These are phyloP conservation scores for Netelia melanura DNA, from an alignment of 2,888 invertebrate genomes.

Conservation along the genomic window DNA sequence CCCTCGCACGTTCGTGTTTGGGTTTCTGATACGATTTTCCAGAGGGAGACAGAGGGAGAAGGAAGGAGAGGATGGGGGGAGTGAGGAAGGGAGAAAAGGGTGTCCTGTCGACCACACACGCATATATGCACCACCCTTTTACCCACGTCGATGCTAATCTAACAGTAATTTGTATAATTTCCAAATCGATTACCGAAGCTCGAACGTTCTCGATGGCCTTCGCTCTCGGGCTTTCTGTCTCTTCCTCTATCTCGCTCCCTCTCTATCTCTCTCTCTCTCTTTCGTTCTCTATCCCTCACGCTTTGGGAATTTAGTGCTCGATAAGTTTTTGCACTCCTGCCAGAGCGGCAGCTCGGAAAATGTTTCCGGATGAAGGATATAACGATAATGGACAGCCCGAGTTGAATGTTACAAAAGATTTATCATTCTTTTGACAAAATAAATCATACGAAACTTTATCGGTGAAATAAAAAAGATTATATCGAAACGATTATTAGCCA, in stretches of 20 bases:
- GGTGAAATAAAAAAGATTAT: too few relatives aligned
- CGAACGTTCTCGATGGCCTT: slow-evolving; percentile 4
- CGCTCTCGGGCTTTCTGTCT: slow-evolving; percentile 20
- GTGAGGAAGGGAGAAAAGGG: not conserved
- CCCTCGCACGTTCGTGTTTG: slow-evolving; percentile 43
- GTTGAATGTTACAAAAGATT: slow-evolving; percentile 34
- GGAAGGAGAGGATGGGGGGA: not conserved
- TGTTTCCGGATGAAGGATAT: slow-evolving; percentile 10
- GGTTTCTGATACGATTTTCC: slow-evolving; percentile 38
- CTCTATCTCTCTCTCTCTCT: not conserved
- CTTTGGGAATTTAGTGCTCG: slow-evolving; percentile 57
- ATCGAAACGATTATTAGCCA: too few relatives aligned
- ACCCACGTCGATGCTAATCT: slow-evolving; percentile 76
- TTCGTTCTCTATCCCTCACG: not conserved
- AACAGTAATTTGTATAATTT: slow-evolving; percentile 81
- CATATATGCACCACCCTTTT: slow-evolving; percentile 35
- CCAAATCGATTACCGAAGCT: slow-evolving; percentile 74
- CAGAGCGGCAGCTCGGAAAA: slow-evolving; percentile 5
- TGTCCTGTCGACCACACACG: slow-evolving; percentile 39
- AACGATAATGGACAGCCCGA: slow-evolving; percentile 44
- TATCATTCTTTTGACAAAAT: not conserved
- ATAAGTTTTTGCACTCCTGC: slow-evolving; percentile 61
- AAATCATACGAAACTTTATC: not conserved
- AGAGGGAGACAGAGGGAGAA: not conserved
- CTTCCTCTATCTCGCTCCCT: not conserved